Evolutionary conservation across 2,888 invertebrate species (phyloP).

Genomic region (Hoplodrina blanda): DNA sequence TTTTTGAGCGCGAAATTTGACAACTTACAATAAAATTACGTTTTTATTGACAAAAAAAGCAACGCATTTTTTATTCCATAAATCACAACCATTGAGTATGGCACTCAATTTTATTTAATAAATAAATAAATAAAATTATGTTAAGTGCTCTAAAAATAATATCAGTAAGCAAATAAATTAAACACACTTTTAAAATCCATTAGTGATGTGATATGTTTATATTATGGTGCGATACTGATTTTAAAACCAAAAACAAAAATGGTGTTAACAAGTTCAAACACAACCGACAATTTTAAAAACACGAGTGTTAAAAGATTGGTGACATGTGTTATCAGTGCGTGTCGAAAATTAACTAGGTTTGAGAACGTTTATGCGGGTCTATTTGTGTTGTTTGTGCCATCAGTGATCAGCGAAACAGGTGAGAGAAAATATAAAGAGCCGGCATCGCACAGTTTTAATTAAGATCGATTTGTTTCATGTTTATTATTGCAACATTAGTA

Average conservation of each 20-base stretch:
- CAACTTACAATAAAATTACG: background rate
- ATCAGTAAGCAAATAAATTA: background rate
- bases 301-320: conserved; percentile 58
- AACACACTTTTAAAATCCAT: background rate
- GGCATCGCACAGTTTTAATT: too few relatives aligned
- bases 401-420: conserved; percentile 80
- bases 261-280: conserved; percentile 16
- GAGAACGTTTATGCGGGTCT: conserved; percentile 80
- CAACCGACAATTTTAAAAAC: conserved; percentile 23
- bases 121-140: background rate
- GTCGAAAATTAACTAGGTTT: conserved; percentile 73
- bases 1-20: conserved; percentile 74
- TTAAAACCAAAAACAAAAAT: conserved; percentile 28
- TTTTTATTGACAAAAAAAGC: background rate
- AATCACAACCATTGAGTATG: background rate
- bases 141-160: background rate
- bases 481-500: too few relatives aligned
- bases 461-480: too few relatives aligned
- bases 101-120: too few relatives aligned
- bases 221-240: background rate
- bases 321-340: conserved; percentile 69
- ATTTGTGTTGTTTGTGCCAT: conserved; percentile 80
- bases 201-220: conserved; percentile 23
- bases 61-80: background rate
- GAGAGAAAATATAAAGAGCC: conserved; percentile 34